phyloP scores from a whole-genome alignment of 2,797 vertebrate species.

The Heteromormyrus szaboi region DNA sequence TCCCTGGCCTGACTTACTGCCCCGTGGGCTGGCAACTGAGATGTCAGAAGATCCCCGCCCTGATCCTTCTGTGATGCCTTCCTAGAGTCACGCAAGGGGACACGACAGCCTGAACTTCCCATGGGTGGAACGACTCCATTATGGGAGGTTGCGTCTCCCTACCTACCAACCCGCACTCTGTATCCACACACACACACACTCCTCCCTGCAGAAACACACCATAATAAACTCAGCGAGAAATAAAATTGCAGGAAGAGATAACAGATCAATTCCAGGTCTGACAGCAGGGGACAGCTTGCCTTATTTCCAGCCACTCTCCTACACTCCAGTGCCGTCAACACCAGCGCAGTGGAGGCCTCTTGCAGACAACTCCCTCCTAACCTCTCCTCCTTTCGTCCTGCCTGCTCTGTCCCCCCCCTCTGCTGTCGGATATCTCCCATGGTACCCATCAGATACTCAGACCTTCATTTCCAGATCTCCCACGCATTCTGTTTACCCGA shows the following conservation, averaged over 20 bases:
- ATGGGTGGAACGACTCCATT: not conserved
- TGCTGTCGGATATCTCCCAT: conserved; percentile 26
- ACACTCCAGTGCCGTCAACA: conserved; percentile 36
- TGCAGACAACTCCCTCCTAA: conserved; percentile 10
- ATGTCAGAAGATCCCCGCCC: not conserved
- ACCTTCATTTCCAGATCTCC: conserved; percentile 30
- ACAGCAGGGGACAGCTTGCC: conserved; percentile 38
- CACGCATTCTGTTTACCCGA: conserved; percentile 36
- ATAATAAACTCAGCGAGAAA: conserved; percentile 35
- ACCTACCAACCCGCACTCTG: not conserved
- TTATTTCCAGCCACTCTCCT: conserved; percentile 40
- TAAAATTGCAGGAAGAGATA: conserved; percentile 35
- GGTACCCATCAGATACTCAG: conserved; percentile 28
- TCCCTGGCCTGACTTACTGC: not conserved
- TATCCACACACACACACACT: not conserved
- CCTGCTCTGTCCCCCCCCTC: conserved; percentile 5
- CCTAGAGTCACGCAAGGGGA: not conserved
- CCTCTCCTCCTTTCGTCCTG: conserved; percentile 3
- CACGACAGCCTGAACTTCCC: not conserved
- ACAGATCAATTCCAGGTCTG: conserved; percentile 44
- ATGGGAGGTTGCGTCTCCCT: not conserved
- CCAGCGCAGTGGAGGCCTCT: conserved; percentile 15
- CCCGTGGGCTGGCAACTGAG: too few relatives aligned
- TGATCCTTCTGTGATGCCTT: not conserved
- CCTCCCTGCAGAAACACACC: conserved; percentile 3